phyloP scores from a whole-genome alignment of 2,888 invertebrate species.

The Mimas tiliae region DNA sequence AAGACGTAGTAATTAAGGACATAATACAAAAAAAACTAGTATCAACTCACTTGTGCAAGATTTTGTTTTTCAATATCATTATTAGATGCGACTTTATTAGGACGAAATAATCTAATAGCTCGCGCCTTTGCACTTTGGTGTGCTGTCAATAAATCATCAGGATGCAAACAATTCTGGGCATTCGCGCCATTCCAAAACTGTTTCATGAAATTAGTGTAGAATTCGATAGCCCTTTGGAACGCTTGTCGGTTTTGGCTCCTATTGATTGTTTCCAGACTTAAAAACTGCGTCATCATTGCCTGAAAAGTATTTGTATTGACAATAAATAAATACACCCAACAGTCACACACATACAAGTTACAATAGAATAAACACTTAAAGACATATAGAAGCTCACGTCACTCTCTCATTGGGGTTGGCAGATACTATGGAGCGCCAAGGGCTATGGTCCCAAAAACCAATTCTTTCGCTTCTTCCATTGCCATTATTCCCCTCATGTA shows the following conservation, averaged over 20 bases:
- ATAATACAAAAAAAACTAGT: not conserved
- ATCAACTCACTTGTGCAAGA: conserved; percentile 2
- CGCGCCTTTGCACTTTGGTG: conserved; percentile 1
- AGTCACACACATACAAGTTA: too few relatives aligned
- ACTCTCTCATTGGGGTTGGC: too few relatives aligned
- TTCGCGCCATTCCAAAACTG: conserved; percentile 24
- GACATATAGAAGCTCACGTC: too few relatives aligned
- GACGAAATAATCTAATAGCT: conserved; percentile 19
- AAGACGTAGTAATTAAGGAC: too few relatives aligned
- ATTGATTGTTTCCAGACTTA: conserved; percentile 17
- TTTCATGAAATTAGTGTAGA: conserved; percentile 21
- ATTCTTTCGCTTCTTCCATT: too few relatives aligned
- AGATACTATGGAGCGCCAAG: too few relatives aligned
- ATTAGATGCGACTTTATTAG: not conserved
- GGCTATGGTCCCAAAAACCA: too few relatives aligned
- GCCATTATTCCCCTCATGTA: too few relatives aligned
- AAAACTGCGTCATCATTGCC: conserved; percentile 12
- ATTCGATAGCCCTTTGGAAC: conserved; percentile 8
- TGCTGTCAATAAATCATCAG: conserved; percentile 11
- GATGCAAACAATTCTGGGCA: conserved; percentile 24
- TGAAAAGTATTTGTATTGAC: conserved; percentile 2
- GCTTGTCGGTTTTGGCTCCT: conserved; percentile 24
- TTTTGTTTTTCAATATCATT: conserved; percentile 12
- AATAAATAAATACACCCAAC: too few relatives aligned
- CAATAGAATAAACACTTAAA: too few relatives aligned